Percentiles rank a stretch among this genome's conserved stretches.
Evolutionary conservation across 1,140 invertebrate genomes (phyloP).

Genomic region (Cydia splendana): DNA sequence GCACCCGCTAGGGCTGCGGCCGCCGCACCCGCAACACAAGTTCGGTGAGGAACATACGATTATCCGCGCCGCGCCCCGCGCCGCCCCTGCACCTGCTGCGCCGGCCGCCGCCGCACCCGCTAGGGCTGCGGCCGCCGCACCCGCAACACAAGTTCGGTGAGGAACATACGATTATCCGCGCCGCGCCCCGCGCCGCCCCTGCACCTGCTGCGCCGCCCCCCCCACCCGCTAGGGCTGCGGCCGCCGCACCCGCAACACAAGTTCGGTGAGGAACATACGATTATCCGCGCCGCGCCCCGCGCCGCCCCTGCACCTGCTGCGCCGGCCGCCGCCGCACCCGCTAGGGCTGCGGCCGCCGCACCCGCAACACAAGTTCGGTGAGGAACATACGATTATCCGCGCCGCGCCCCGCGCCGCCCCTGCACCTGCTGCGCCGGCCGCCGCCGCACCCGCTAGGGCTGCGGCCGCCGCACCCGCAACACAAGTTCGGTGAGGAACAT

Average conservation of each 20-base stretch:
- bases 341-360: conserved; percentile 19
- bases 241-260: not conserved
- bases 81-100: conserved; percentile 26
- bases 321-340: conserved; percentile 29
- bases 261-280: not conserved
- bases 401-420: conserved; percentile 38
- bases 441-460: conserved; percentile 17
- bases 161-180: not conserved
- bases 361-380: not conserved
- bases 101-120: conserved; percentile 29
- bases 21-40: not conserved
- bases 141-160: not conserved
- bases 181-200: conserved; percentile 38
- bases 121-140: conserved; percentile 17
- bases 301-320: conserved; percentile 26
- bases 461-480: conserved; percentile 1
- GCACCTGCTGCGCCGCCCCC: conserved; percentile 18
- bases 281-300: conserved; percentile 35
- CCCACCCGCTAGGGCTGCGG: conserved; percentile 22
- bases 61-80: conserved; percentile 35
- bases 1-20: conserved; percentile 22
- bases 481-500: not conserved
- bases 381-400: not conserved
- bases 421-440: conserved; percentile 16
- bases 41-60: not conserved